phyloP scores from a whole-genome alignment of 2,888 invertebrate species.

The Abscondita cerata region DNA sequence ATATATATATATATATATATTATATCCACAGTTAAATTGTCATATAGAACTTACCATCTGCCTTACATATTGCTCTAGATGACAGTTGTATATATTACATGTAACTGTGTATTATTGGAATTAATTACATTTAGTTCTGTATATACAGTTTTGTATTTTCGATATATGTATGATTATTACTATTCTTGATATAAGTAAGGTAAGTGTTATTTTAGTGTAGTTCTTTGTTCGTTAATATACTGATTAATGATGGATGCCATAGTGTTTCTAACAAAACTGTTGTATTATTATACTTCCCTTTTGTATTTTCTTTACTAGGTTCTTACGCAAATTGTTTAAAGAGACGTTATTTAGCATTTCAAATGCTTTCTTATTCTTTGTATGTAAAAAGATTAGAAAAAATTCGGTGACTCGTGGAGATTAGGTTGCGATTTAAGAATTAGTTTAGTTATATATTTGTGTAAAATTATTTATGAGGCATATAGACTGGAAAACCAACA shows the following conservation, averaged over 20 bases:
- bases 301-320: no score
- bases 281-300: no score
- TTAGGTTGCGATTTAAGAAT: not conserved
- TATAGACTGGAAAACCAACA: slow-evolving; percentile 9
- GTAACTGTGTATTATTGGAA: slow-evolving; percentile 46
- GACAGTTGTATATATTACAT: slow-evolving; percentile 46
- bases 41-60: slow-evolving; percentile 40
- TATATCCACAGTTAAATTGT: slow-evolving; percentile 42
- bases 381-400: no score
- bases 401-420: no score
- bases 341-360: no score
- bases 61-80: slow-evolving; percentile 49
- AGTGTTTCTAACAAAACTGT: no score
- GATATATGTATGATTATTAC: slow-evolving; percentile 22
- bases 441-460: not conserved
- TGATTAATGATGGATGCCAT: no score
- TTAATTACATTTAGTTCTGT: slow-evolving; percentile 49
- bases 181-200: slow-evolving; percentile 6
- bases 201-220: slow-evolving; percentile 15
- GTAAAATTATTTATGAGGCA: slow-evolving; percentile 1
- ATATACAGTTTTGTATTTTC: slow-evolving; percentile 44
- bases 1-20: no score
- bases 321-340: no score
- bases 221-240: not conserved
- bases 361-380: no score